Percentiles rank a stretch among this genome's conserved stretches.
Conservation (phyloP, 1,140 invertebrate species). For the Leptinotarsa undecemlineata region DNA sequence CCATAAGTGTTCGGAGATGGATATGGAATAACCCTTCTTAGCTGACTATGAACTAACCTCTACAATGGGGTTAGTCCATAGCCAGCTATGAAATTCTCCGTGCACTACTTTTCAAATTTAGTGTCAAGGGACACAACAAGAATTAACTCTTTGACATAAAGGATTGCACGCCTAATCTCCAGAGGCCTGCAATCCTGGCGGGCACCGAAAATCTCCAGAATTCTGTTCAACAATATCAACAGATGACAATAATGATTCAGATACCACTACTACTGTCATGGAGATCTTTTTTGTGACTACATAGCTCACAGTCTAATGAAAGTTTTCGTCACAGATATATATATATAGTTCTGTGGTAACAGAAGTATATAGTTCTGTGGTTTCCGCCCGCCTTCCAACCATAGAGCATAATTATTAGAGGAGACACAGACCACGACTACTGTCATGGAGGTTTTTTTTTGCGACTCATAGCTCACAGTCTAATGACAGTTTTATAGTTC, state of each 20-base stretch:
- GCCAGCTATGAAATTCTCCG: constrained; percentile 86
- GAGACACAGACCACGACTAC: not conserved
- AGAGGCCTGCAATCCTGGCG: constrained; percentile 62
- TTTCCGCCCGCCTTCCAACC: too few species aligned
- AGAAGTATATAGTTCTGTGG: too few species aligned
- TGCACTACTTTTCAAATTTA: constrained; percentile 96
- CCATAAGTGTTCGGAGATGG: constrained; percentile 89
- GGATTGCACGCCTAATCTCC: constrained; percentile 54
- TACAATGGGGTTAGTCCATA: constrained; percentile 99
- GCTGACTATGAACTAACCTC: constrained; percentile 98
- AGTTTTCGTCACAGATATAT: constrained; percentile 20
- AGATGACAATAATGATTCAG: constrained; percentile 41
- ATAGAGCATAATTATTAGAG: too few species aligned
- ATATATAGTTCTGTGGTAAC: too few species aligned
- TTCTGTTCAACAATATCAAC: constrained; percentile 53
- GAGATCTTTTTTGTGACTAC: constrained; percentile 41
- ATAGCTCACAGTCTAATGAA: constrained; percentile 48
- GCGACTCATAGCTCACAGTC: constrained; percentile 46
- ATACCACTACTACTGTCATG: constrained; percentile 35
- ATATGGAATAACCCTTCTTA: too few species aligned
- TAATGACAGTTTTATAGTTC: constrained; percentile 39
- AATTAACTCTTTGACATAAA: constrained; percentile 92
- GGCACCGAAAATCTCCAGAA: constrained; percentile 46
- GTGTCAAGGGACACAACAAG: constrained; percentile 99
- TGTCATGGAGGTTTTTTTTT: constrained; percentile 43